Conservation (phyloP, 2,888 invertebrate genomes). For the Nomada ruficornis region DNA sequence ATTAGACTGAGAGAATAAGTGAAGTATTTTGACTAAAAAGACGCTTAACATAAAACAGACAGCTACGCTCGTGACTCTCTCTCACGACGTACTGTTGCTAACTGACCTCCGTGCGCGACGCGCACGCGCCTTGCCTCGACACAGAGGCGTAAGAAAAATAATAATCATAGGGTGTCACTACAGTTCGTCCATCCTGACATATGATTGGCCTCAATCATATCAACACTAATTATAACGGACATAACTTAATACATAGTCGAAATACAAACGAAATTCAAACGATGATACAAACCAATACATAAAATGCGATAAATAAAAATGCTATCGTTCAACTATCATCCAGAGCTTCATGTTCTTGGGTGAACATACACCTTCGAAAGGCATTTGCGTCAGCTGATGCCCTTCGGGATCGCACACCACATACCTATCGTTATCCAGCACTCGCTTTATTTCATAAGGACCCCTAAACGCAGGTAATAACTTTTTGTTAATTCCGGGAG, state of each 20-base stretch:
- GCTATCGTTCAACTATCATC: neutral
- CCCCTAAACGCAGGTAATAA: conserved; percentile 27
- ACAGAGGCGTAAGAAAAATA: too few species aligned
- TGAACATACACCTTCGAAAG: conserved; percentile 16
- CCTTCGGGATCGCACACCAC: conserved; percentile 24
- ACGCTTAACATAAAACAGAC: too few species aligned
- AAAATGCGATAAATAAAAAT: neutral
- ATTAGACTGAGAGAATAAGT: too few species aligned
- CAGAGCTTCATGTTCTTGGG: conserved; percentile 16
- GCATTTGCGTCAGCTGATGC: conserved; percentile 16
- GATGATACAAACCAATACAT: neutral
- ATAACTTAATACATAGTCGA: neutral
- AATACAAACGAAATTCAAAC: neutral
- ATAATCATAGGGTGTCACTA: neutral
- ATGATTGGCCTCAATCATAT: conserved; percentile 10
- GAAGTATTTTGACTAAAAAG: too few species aligned
- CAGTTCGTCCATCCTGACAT: conserved; percentile 12
- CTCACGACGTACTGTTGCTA: too few species aligned
- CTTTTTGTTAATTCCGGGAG: conserved; percentile 21
- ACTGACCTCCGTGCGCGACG: too few species aligned
- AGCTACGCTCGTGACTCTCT: too few species aligned
- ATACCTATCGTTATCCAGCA: conserved; percentile 20
- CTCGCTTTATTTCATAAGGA: conserved; percentile 22
- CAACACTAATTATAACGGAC: neutral
- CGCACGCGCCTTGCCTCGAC: too few species aligned